phyloP scores from a whole-genome alignment of 2,797 vertebrate genomes.

The Manis pentadactyla region DNA sequence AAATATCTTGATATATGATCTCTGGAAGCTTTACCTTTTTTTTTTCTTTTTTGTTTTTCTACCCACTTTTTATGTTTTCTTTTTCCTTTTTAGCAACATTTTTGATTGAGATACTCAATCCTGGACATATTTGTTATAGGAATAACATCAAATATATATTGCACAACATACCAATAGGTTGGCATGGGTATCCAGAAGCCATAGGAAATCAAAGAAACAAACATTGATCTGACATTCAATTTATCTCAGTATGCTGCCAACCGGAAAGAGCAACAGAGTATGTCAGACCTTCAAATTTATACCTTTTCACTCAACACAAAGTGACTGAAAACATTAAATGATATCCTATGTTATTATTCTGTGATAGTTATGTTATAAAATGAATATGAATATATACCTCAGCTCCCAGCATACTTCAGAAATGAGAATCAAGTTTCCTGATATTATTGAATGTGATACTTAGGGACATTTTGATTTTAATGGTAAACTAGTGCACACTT shows the following conservation, averaged over 20 bases:
- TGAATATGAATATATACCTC: neutral
- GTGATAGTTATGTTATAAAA: neutral
- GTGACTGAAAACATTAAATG: neutral
- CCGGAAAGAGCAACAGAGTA: neutral
- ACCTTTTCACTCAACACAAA: neutral
- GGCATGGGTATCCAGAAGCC: neutral
- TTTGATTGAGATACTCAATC: neutral
- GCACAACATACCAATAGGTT: neutral
- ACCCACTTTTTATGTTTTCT: neutral
- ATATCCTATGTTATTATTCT: neutral
- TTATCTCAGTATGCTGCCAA: neutral
- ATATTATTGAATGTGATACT: neutral
- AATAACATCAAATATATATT: neutral
- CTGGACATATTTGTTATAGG: neutral
- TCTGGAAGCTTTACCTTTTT: neutral
- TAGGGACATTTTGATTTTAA: neutral
- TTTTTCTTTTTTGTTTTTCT: neutral
- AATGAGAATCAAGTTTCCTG: neutral
- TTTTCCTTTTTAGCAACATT: neutral
- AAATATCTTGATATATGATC: neutral
- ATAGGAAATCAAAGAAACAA: constrained; percentile 26
- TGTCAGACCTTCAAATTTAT: neutral
- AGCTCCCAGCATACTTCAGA: neutral
- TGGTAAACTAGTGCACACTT: neutral
- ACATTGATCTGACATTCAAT: neutral